Conservation (phyloP, 1,140 invertebrate genomes). For the Tenebrio molitor region DNA sequence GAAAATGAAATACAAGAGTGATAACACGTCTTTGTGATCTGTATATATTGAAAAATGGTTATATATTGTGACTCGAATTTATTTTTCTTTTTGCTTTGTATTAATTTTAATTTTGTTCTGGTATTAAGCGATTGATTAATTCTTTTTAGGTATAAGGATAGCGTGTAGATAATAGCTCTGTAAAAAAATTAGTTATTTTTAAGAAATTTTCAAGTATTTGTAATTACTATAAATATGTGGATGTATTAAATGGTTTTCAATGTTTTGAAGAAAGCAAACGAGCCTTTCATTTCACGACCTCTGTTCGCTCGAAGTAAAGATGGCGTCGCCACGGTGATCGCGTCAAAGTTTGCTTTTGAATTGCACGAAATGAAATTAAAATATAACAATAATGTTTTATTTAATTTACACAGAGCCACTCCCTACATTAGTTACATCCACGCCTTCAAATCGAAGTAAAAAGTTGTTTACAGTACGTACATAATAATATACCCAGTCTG, state of each 20-base stretch:
- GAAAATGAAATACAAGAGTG: slow-evolving; percentile 74
- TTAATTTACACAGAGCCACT: slow-evolving; percentile 46
- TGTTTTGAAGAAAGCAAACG: slow-evolving; percentile 59
- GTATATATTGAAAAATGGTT: slow-evolving; percentile 57
- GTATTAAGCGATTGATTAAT: slow-evolving; percentile 34
- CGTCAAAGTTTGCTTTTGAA: no score
- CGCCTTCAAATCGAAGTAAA: slow-evolving; percentile 41
- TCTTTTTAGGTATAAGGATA: slow-evolving; percentile 54
- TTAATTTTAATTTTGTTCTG: slow-evolving; percentile 41
- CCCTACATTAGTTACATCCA: slow-evolving; percentile 47
- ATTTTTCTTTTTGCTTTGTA: slow-evolving; percentile 50
- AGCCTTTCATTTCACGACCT: slow-evolving; percentile 32
- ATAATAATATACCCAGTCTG: slow-evolving; percentile 40
- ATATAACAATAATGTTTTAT: slow-evolving; percentile 43
- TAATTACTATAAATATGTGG: slow-evolving; percentile 64
- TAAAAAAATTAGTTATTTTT: slow-evolving; percentile 64
- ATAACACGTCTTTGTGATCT: slow-evolving; percentile 64
- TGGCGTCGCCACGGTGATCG: no score
- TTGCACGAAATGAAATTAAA: slow-evolving; percentile 14
- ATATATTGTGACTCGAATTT: slow-evolving; percentile 51
- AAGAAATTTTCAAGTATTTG: slow-evolving; percentile 65
- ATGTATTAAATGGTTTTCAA: slow-evolving; percentile 65
- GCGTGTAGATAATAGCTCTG: slow-evolving; percentile 58
- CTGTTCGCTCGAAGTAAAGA: no score
- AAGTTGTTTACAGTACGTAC: slow-evolving; percentile 44